Percentiles rank a stretch among this genome's conserved stretches.
Conservation (phyloP, 92 coral and sea anemone species). For the Heliopora coerulea region DNA sequence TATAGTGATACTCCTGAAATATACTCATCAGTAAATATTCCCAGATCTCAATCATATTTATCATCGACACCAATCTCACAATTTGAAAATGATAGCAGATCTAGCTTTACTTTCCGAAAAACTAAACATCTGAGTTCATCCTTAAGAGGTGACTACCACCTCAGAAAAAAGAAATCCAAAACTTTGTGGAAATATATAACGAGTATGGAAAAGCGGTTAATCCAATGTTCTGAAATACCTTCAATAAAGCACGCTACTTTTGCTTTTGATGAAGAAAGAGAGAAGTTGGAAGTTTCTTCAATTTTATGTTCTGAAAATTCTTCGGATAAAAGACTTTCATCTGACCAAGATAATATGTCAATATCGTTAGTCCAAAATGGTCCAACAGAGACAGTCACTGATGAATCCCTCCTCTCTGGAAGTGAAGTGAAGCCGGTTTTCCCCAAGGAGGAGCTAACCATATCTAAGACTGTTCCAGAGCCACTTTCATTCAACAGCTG, state of each 20-base stretch:
- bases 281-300: neutral
- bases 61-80: conserved; percentile 21
- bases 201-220: neutral
- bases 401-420: neutral
- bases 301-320: neutral
- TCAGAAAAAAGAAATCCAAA: conserved; percentile 1
- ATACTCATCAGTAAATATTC: neutral
- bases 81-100: neutral
- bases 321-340: neutral
- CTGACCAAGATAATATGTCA: neutral
- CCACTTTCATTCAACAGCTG: neutral
- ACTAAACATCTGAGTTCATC: neutral
- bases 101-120: neutral
- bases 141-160: neutral
- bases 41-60: neutral
- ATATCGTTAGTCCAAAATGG: neutral
- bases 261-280: neutral
- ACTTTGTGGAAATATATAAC: conserved; percentile 4
- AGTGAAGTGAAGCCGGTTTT: neutral
- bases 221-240: neutral
- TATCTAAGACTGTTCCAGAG: neutral
- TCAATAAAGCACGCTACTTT: neutral
- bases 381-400: neutral
- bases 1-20: conserved; percentile 2
- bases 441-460: neutral